These are phyloP conservation scores for Thereva unica DNA, from an alignment of 2,888 invertebrate genomes.

Conservation along the genomic window DNA sequence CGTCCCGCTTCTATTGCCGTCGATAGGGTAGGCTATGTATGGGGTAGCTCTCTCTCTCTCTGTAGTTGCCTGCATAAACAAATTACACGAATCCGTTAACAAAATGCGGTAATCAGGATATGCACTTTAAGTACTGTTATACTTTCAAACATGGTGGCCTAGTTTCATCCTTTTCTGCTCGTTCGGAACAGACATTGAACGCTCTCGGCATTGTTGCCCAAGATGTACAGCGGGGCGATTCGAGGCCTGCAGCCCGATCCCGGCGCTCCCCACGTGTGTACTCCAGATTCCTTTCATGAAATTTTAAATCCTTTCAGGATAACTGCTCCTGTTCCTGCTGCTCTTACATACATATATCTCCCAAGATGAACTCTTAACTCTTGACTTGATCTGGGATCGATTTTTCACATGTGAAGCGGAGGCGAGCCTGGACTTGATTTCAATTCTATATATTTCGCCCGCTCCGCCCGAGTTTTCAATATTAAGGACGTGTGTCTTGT, in stretches of 20 bases:
- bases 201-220: background rate
- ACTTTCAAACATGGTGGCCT: constrained; percentile 34
- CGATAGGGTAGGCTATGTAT: constrained; percentile 6
- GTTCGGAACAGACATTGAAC: background rate
- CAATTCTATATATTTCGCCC: background rate
- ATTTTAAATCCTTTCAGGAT: constrained; percentile 5
- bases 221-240: background rate
- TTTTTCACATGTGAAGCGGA: constrained; percentile 29
- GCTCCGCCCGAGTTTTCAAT: constrained; percentile 16
- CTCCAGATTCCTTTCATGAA: constrained; percentile 11
- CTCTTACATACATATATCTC: constrained; percentile 7
- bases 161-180: constrained; percentile 17
- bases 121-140: constrained; percentile 34
- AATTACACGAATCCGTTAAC: constrained; percentile 16
- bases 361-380: constrained; percentile 14
- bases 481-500: constrained; percentile 4
- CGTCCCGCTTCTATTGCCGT: background rate
- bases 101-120: constrained; percentile 38
- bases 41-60: background rate
- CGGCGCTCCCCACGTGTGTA: background rate
- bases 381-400: constrained; percentile 27
- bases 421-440: background rate
- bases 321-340: constrained; percentile 18
- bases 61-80: constrained; percentile 6
- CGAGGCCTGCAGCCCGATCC: background rate